Evolutionary conservation across 2,797 vertebrate species (phyloP), one percentile per base, ranked within the genome.

Genomic region (Epinephelus coioides): DNA sequence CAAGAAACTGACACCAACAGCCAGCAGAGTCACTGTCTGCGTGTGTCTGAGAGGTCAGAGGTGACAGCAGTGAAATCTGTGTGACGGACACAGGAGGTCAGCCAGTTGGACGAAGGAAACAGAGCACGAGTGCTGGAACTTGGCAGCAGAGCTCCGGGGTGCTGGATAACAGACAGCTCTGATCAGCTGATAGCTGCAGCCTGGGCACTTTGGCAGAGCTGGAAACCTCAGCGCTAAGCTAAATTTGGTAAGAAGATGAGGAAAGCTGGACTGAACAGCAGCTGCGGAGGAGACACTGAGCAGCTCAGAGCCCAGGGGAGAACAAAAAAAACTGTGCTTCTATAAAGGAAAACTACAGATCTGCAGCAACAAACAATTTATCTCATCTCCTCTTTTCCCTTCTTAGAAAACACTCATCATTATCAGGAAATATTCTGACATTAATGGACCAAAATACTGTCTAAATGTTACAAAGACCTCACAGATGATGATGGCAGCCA

Each of bases 31-130:
- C 55, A n/a, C 21, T 8, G 57, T 19, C 43, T 15, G 65, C 46
- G 8, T 8, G 27, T 15, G n/a, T 44, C 34, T 0, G 34, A 19
- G 21, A n/a, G 71, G 21, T 30, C 72, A 53, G 66, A 70, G 54
- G 60, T 64, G 57, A 57, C 23, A 0, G 47, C 53, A 27, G 72
- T 50, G 13, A 56, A 61, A 21, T 34, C 21, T 23, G 59, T 6
- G 23, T 63, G 71, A 38, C 3, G 27, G 73, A 44, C 57, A 8
- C 43, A 62, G 23, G 68, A 56, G 55, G 23, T 8, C 17, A 1
- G 53, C 63, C 69, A 56, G 73, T 73, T 62, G 79, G 68, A 76
- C 2, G 65, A 15, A 18, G 51, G n/a, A 18, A 53, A 34, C 34
- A 0, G 18, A 59, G 44, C 21, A 17, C 44, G 14, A 68, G 54